These are phyloP conservation scores for Netelia inedita DNA, from an alignment of 2,888 invertebrate species.

Conservation along the genomic window DNA sequence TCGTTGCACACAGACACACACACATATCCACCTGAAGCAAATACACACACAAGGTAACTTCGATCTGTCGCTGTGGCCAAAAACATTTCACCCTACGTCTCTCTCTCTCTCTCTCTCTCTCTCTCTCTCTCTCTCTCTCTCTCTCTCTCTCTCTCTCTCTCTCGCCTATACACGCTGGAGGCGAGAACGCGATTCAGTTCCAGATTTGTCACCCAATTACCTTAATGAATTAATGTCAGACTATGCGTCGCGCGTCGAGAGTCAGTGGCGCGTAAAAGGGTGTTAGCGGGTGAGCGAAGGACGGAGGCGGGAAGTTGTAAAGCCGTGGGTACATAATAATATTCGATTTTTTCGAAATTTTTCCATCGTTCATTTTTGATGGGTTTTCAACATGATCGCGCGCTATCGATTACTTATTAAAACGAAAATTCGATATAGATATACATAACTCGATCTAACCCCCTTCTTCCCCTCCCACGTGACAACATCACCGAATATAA, in stretches of 20 bases:
- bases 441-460: not conserved
- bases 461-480: not conserved
- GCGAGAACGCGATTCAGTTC: constrained; percentile 49
- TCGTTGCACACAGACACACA: constrained; percentile 7
- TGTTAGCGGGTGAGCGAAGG: not conserved
- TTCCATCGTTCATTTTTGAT: constrained; percentile 12
- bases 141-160: constrained; percentile 35
- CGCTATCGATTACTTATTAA: constrained; percentile 18
- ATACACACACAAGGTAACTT: not conserved
- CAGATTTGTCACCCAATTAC: constrained; percentile 63
- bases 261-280: constrained; percentile 9
- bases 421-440: not conserved
- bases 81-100: constrained; percentile 17
- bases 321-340: constrained; percentile 23
- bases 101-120: constrained; percentile 53
- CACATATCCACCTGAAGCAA: not conserved
- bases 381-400: constrained; percentile 2
- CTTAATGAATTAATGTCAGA: constrained; percentile 61
- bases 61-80: not conserved
- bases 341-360: constrained; percentile 28
- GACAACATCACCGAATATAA: not conserved
- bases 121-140: constrained; percentile 33
- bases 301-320: not conserved
- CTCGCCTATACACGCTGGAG: constrained; percentile 34
- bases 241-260: constrained; percentile 9